A percentile compares a stretch with the other conserved stretches of the same genome.
Evolutionary conservation across 2,888 invertebrate species (phyloP).

Genomic region (Formica aserva): DNA sequence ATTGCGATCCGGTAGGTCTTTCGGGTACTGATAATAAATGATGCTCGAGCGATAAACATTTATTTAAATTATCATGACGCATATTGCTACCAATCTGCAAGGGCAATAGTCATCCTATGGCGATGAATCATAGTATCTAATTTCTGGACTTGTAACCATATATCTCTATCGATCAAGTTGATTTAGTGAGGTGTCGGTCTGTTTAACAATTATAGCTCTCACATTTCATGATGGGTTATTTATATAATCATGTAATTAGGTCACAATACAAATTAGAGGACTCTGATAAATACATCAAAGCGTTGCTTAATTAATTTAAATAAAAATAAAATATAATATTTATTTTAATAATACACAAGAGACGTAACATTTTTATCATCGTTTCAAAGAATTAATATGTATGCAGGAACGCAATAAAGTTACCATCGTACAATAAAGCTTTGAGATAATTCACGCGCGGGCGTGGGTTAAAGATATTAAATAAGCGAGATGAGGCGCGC

Average conservation of each 20-base stretch:
- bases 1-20: not conserved
- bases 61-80: conserved; percentile 27
- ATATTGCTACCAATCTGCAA: not conserved
- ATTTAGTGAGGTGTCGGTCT: not conserved
- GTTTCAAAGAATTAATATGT: not conserved
- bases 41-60: not conserved
- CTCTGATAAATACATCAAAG: not conserved
- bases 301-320: not conserved
- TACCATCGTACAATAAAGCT: not conserved
- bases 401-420: not conserved
- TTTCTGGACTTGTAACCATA: not conserved
- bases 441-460: conserved; percentile 19
- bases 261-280: too few relatives aligned
- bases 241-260: conserved; percentile 1
- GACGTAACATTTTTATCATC: not conserved
- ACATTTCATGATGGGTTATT: not conserved
- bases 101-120: not conserved
- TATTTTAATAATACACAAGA: not conserved
- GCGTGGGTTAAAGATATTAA: conserved; percentile 54
- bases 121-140: conserved; percentile 18
- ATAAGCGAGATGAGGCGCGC: conserved; percentile 42
- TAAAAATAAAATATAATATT: too few relatives aligned
- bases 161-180: conserved; percentile 14
- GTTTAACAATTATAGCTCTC: conserved; percentile 6
- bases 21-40: conserved; percentile 1